Evolutionary conservation across 2,888 invertebrate genomes (phyloP), one percentile per base, ranked within the genome.

Genomic region (Orthonychiurus folsomi): DNA sequence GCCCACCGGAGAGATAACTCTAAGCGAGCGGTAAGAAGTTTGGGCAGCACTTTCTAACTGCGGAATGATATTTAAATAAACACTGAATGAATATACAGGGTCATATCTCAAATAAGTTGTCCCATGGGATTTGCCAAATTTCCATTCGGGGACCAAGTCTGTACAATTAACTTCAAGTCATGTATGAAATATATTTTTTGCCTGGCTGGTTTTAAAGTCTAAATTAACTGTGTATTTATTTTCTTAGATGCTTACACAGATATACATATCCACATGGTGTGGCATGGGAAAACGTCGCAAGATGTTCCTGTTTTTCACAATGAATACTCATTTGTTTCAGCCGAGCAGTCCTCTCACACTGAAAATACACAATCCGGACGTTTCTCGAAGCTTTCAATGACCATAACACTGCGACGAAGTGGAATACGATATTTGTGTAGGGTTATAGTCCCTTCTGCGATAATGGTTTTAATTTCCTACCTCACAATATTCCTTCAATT

Each of bases 101-200:
- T 66, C 9, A 62, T 65, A 18, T 59, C 66, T 5, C 61, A 47
- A 54, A 59, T 72, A 9, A 68, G 56, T 28, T 72, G 72, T 27
- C 66, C 56, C 12, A 66, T 72, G 64, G 66, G 64, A 9, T 59
- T 66, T 21, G 57, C 60, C 15, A 70, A 69, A 59, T 72, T 69
- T 56, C 72, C 72, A 1, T 72, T 72, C 58, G 72, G 69, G 27
- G 63, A 56, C 27, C 70, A 70, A 59, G 9, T 50, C 18, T 72
- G 72, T 52, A 59, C 55, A 18, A 26, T 72, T 20, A 63, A 68
- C 3, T 26, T 72, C 21, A 64, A 62, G 26, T 68, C 72, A 54
- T 66, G 72, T 72, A 69, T 67, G 63, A 57, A 50, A 26, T 53
- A 37, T 25, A 56, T 28, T 48, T 62, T 52, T 27, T 25, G 26